Evolutionary conservation across 1,140 invertebrate species (phyloP).

Genomic region (Monomorium pharaonis): DNA sequence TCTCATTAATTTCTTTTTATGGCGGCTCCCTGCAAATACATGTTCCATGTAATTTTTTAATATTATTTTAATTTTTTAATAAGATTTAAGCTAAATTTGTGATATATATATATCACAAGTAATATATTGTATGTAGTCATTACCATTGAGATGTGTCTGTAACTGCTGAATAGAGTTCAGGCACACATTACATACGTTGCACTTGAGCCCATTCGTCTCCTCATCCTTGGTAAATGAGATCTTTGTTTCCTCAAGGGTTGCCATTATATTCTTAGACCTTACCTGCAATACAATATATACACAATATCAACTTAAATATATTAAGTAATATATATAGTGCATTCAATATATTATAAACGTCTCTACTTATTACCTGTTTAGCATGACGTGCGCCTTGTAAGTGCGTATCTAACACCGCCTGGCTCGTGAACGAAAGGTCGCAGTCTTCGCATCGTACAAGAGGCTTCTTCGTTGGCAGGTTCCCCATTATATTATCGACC

Average conservation of each 20-base stretch:
- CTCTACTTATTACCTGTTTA: slow-evolving; percentile 79
- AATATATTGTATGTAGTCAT: slow-evolving; percentile 14
- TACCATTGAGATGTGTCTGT: slow-evolving; percentile 86
- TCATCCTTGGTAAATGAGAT: slow-evolving; percentile 83
- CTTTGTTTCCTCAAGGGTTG: slow-evolving; percentile 82
- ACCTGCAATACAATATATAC: slow-evolving; percentile 71
- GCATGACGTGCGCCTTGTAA: slow-evolving; percentile 85
- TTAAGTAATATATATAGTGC: background rate
- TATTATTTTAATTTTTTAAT: slow-evolving; percentile 25
- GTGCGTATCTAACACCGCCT: slow-evolving; percentile 85
- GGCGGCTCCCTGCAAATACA: slow-evolving; percentile 80
- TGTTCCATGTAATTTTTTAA: slow-evolving; percentile 15
- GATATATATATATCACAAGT: background rate
- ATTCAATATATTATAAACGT: background rate
- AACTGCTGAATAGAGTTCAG: slow-evolving; percentile 85
- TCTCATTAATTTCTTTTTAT: slow-evolving; percentile 84
- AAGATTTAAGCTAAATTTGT: background rate
- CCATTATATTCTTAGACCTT: slow-evolving; percentile 83
- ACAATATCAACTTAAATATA: background rate
- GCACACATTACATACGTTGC: slow-evolving; percentile 84
- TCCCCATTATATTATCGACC: slow-evolving; percentile 86
- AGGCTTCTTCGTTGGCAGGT: slow-evolving; percentile 84
- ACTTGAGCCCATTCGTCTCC: slow-evolving; percentile 83
- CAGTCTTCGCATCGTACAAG: slow-evolving; percentile 84
- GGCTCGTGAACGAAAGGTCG: slow-evolving; percentile 84